These are phyloP conservation scores for Montifringilla adamsi DNA, from an alignment of 2,113 vertebrate genomes.

Conservation along the genomic window DNA sequence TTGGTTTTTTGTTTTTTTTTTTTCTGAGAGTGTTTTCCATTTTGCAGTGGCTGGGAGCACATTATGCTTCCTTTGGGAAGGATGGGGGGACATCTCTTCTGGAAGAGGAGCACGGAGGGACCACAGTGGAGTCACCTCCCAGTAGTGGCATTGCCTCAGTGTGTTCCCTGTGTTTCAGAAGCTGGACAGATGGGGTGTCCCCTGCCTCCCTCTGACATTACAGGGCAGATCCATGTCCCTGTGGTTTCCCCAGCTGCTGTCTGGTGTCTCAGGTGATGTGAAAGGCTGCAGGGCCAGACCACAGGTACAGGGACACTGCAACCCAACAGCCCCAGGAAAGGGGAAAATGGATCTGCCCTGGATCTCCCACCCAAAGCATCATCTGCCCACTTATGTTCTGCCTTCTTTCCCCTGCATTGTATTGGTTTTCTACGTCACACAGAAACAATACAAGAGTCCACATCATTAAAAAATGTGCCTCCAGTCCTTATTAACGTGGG, in stretches of 20 bases:
- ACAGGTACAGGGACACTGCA: rapidly evolving
- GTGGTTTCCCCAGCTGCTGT: not conserved
- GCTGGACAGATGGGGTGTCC: not conserved
- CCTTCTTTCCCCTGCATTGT: not conserved
- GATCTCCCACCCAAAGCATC: not conserved
- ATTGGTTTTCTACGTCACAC: not conserved
- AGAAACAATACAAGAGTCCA: not conserved
- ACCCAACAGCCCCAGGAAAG: not conserved
- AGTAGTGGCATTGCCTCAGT: not conserved
- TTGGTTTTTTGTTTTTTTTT: not conserved
- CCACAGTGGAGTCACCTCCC: not conserved
- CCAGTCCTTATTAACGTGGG: not conserved
- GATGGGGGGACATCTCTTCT: not conserved
- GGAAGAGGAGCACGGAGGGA: not conserved
- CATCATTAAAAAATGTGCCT: not conserved
- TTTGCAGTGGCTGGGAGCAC: not conserved
- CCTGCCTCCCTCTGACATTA: not conserved
- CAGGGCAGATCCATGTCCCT: rapidly evolving
- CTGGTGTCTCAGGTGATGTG: not conserved
- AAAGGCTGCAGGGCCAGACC: not conserved
- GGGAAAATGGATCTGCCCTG: not conserved
- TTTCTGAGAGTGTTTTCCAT: not conserved
- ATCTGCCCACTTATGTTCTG: not conserved
- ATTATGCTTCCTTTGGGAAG: not conserved
- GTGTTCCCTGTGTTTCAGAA: not conserved